Percentiles rank a stretch among this genome's conserved stretches.
These are phyloP conservation scores for Hepsetus odoe DNA, from an alignment of 2,113 vertebrate genomes.

Conservation along the genomic window DNA sequence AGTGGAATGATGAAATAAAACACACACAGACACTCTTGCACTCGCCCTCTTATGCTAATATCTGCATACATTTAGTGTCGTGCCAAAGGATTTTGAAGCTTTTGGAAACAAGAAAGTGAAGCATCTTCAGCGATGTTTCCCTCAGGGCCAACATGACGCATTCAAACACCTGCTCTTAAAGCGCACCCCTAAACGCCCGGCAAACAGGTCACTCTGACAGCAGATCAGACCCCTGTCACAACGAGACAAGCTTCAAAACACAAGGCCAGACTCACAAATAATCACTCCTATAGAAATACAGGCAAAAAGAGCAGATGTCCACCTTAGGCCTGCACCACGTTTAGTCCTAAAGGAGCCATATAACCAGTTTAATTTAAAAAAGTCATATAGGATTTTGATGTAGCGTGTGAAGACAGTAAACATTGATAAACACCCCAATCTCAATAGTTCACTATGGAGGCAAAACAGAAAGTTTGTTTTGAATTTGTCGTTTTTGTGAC, in stretches of 20 bases:
- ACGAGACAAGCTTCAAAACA: conserved; percentile 61
- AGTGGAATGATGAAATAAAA: conserved; percentile 60
- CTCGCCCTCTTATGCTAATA: conserved; percentile 57
- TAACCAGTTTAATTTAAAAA: not conserved
- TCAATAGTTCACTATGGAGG: not conserved
- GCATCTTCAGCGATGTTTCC: conserved; percentile 50
- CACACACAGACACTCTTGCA: conserved; percentile 5
- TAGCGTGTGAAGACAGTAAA: too few species aligned
- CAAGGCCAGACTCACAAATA: conserved; percentile 47
- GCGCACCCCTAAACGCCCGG: conserved; percentile 60
- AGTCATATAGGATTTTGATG: too few species aligned
- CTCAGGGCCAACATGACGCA: conserved; percentile 56
- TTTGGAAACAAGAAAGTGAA: conserved; percentile 50
- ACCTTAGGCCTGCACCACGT: not conserved
- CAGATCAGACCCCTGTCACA: conserved; percentile 61
- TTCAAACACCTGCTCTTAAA: conserved; percentile 67
- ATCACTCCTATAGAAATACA: conserved; percentile 15
- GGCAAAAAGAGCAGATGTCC: not conserved
- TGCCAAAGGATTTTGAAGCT: conserved; percentile 52
- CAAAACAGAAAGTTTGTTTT: not conserved
- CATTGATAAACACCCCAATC: too few species aligned
- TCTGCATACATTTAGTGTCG: conserved; percentile 51
- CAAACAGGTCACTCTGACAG: conserved; percentile 63
- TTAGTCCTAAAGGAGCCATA: not conserved
- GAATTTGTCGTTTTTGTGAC: not conserved